Evolutionary conservation across 2,888 invertebrate genomes (phyloP), one percentile per base, ranked within the genome.

Genomic region (Pseudanteris insignis): DNA sequence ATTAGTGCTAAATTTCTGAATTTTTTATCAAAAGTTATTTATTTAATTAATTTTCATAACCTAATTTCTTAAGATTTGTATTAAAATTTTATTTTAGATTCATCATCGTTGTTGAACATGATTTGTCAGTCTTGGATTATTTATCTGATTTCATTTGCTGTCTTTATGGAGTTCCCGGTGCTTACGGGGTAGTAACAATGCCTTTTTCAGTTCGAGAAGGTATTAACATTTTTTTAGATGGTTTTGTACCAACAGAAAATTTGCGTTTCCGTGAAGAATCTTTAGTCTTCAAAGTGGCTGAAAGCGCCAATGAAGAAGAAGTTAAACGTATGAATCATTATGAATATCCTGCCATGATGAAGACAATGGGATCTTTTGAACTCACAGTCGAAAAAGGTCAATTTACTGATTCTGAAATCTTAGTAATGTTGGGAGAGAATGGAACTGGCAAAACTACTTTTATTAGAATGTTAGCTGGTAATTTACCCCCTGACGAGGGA

Each of bases 391-490:
- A 89, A 64, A 85, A 89, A 64, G 99, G 99, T 6, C 94, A 96
- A 77, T 99, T 99, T 81, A 97, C 97, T 8, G 99, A 99, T 81
- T 99, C 99, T 0, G 99, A 99, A 83, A 99, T 99, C 80, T 86
- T 99, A 73, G 99, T 99, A 6, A 85, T 99, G 77, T 85, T 99
- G 58, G 92, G 92, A 28, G 99, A 99, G 81, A 99, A 99, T 80
- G 99, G 99, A 64, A 99, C 99, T 13, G 99, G 99, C 34, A 99
- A 99, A 83, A 99, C 99, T 0, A 99, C 99, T 4, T 96, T 99
- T 78, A 99, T 99, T 74, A 86, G 96, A 73, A 94, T 99, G 94
- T 84, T 99, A 75, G 99, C 99, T 70, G 99, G 99, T 40, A 92
- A 94, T 77, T 83, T 99, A 75, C 86, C 90, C 69, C 93, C 98